Percentiles rank a stretch among this genome's conserved stretches.
Evolutionary conservation across 1,140 invertebrate species (phyloP).

Genomic region (Hermetia illucens): DNA sequence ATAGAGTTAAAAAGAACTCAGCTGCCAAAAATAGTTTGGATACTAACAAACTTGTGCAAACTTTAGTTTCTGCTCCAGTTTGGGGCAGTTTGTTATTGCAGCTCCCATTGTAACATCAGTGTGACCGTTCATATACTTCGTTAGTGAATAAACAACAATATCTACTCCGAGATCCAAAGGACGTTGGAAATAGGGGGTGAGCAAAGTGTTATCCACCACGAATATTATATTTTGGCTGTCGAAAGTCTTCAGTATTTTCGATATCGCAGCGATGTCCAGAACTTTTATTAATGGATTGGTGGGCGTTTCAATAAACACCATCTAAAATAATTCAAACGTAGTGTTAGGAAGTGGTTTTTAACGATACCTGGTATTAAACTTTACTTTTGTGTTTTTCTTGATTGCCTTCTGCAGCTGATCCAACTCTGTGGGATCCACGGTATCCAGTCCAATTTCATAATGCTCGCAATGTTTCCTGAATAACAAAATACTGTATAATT

Average conservation of each 20-base stretch:
- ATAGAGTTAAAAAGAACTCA: slow-evolving; percentile 37
- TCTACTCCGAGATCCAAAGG: slow-evolving; percentile 68
- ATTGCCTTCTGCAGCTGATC: slow-evolving; percentile 45
- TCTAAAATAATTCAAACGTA: slow-evolving; percentile 16
- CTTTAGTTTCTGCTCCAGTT: slow-evolving; percentile 40
- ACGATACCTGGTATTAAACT: slow-evolving; percentile 17
- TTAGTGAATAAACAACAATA: slow-evolving; percentile 62
- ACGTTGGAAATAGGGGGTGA: slow-evolving; percentile 65
- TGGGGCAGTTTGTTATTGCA: slow-evolving; percentile 43
- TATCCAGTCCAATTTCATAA: slow-evolving; percentile 46
- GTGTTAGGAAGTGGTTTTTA: neutral
- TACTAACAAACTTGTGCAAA: slow-evolving; percentile 64
- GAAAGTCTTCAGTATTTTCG: slow-evolving; percentile 38
- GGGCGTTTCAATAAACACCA: slow-evolving; percentile 77
- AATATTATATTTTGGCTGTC: slow-evolving; percentile 46
- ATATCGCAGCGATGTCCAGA: slow-evolving; percentile 52
- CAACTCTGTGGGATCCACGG: slow-evolving; percentile 53
- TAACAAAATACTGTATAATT: too few relatives aligned
- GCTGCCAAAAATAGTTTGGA: slow-evolving; percentile 38
- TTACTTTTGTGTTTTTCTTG: slow-evolving; percentile 57
- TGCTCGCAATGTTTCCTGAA: slow-evolving; percentile 34
- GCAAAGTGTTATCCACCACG: slow-evolving; percentile 75
- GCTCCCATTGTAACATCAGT: slow-evolving; percentile 74
- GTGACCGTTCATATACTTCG: slow-evolving; percentile 83
- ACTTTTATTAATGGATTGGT: slow-evolving; percentile 72